Conservation (phyloP, 1,140 invertebrate species). For the Campodea augens region DNA sequence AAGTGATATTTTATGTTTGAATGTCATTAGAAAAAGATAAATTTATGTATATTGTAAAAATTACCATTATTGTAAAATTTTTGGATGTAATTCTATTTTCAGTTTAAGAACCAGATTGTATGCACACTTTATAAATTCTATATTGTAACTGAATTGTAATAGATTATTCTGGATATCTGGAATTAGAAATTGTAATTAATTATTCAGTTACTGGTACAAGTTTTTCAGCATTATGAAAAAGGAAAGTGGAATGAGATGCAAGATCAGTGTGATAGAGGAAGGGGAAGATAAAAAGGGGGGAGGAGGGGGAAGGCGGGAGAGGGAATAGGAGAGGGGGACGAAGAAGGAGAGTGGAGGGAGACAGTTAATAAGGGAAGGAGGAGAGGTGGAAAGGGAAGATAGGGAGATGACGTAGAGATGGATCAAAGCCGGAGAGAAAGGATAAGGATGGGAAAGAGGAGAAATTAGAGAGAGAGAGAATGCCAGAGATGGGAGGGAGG, state of each 20-base stretch:
- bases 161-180: too few species aligned
- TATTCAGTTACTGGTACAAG: too few species aligned
- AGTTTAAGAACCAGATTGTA: too few species aligned
- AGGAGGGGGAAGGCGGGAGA: neutral
- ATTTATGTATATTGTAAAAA: too few species aligned
- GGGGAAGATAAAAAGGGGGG: neutral
- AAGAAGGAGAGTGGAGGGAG: neutral
- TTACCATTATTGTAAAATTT: too few species aligned
- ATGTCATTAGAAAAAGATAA: too few species aligned
- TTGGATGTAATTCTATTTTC: too few species aligned
- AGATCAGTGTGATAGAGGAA: conserved; percentile 1
- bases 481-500: neutral
- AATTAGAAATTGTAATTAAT: too few species aligned
- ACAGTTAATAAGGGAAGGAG: neutral
- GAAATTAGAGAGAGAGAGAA: neutral
- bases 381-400: neutral
- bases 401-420: neutral
- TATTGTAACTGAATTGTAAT: too few species aligned
- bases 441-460: neutral
- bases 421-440: neutral
- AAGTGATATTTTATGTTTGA: too few species aligned
- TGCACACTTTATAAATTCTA: too few species aligned
- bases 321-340: neutral
- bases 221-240: too few species aligned
- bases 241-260: neutral